Conservation (phyloP, 1,140 invertebrate species). For the Meloidogyne exigua region DNA sequence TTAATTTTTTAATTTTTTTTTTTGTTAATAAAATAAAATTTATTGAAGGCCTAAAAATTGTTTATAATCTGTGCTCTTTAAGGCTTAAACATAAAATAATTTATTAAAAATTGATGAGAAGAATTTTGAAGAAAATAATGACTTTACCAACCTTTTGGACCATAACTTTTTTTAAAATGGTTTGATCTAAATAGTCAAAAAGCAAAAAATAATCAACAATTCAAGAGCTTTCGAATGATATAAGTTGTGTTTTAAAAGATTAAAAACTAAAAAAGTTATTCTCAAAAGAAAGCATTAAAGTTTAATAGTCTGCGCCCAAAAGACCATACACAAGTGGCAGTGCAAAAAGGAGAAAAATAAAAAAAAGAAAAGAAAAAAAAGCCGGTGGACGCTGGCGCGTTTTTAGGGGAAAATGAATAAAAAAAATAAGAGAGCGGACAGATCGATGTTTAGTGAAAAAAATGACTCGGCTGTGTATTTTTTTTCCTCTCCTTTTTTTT, state of each 20-base stretch:
- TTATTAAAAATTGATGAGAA: no score
- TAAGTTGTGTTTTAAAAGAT: background rate
- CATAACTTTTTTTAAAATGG: background rate
- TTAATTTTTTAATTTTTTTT: background rate
- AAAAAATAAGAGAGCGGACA: background rate
- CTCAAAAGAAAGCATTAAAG: background rate
- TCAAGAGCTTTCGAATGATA: background rate
- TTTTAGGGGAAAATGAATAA: background rate
- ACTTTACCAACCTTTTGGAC: no score
- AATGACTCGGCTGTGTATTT: slow-evolving; percentile 8
- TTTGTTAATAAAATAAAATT: background rate
- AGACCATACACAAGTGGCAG: background rate
- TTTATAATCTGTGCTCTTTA: no score
- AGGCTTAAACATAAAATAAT: no score
- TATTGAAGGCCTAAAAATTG: no score
- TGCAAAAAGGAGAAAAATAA: slow-evolving; percentile 14
- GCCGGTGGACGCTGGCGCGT: slow-evolving; percentile 14
- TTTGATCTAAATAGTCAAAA: background rate
- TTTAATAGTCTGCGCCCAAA: background rate
- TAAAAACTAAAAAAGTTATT: background rate
- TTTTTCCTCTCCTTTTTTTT: background rate
- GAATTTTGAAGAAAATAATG: no score
- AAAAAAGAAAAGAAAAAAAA: slow-evolving; percentile 5
- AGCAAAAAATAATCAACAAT: background rate
- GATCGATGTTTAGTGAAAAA: slow-evolving; percentile 1